Conservation (phyloP, 2,888 invertebrate species). For the Hypselothyrea guttata region DNA sequence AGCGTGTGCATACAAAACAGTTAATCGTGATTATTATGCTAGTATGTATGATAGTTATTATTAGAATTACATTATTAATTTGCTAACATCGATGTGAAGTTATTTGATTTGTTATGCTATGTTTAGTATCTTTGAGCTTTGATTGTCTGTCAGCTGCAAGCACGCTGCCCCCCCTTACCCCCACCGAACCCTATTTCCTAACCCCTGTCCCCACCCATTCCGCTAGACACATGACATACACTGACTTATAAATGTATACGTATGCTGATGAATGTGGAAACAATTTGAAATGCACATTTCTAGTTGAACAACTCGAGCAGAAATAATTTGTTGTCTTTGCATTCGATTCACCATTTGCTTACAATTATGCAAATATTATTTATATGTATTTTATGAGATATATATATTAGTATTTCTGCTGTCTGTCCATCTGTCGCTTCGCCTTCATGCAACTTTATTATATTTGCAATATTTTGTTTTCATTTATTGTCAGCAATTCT, state of each 20-base stretch:
- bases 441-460: too few species aligned
- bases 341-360: not conserved
- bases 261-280: not conserved
- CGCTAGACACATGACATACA: not conserved
- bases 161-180: slow-evolving; percentile 40
- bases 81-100: slow-evolving; percentile 35
- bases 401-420: not conserved
- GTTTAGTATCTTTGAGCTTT: slow-evolving; percentile 53
- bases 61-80: slow-evolving; percentile 24
- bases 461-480: slow-evolving; percentile 32
- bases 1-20: not conserved
- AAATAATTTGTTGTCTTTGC: too few species aligned
- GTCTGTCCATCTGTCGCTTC: slow-evolving; percentile 19
- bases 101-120: slow-evolving; percentile 3
- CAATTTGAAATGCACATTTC: not conserved
- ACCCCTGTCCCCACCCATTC: slow-evolving; percentile 23
- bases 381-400: slow-evolving; percentile 9
- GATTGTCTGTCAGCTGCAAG: slow-evolving; percentile 76
- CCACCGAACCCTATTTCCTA: too few species aligned
- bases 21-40: not conserved
- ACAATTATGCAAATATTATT: not conserved
- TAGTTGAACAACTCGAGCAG: too few species aligned
- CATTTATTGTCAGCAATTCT: slow-evolving; percentile 71
- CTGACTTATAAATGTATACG: not conserved
- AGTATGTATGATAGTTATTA: not conserved